Conservation (phyloP, 2,797 vertebrate genomes). For the Lindbergichthys nudifrons region DNA sequence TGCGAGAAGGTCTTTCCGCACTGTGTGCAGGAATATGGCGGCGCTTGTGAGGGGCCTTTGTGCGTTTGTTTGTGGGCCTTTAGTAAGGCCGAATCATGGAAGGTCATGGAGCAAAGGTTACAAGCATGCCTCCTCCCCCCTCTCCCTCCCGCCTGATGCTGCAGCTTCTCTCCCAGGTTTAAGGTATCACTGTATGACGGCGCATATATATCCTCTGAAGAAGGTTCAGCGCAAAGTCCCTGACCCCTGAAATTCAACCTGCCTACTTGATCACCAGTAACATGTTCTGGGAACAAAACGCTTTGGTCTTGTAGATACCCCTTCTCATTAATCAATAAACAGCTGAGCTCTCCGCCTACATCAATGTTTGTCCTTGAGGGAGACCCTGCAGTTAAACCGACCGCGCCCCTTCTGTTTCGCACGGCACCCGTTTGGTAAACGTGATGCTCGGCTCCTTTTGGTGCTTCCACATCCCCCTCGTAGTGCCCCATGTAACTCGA, state of each 20-base stretch:
- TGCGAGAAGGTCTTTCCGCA: conserved; percentile 85
- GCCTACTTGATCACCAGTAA: conserved; percentile 47
- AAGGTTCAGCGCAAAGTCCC: conserved; percentile 50
- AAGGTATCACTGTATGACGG: conserved; percentile 81
- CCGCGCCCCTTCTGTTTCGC: conserved; percentile 50
- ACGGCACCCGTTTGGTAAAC: conserved; percentile 51
- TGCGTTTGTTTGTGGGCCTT: conserved; percentile 79
- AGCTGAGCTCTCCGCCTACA: conserved; percentile 75
- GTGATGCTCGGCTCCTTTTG: conserved; percentile 64
- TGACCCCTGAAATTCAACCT: conserved; percentile 64
- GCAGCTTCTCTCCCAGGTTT: conserved; percentile 66
- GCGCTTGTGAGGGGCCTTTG: conserved; percentile 51
- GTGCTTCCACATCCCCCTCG: conserved; percentile 63
- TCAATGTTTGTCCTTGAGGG: conserved; percentile 62
- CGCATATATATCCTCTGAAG: conserved; percentile 65
- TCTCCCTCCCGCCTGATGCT: conserved; percentile 58
- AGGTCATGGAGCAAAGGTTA: conserved; percentile 73
- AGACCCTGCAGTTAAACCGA: conserved; percentile 43
- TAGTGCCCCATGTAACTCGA: conserved; percentile 73
- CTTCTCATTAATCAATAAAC: conserved; percentile 86
- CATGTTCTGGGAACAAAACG: conserved; percentile 66
- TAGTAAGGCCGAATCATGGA: conserved; percentile 71
- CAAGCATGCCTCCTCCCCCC: conserved; percentile 65
- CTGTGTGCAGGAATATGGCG: conserved; percentile 78
- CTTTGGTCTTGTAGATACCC: conserved; percentile 83